phyloP scores from a whole-genome alignment of 64 coral and sea anemone genomes.

The Orbicella faveolata region DNA sequence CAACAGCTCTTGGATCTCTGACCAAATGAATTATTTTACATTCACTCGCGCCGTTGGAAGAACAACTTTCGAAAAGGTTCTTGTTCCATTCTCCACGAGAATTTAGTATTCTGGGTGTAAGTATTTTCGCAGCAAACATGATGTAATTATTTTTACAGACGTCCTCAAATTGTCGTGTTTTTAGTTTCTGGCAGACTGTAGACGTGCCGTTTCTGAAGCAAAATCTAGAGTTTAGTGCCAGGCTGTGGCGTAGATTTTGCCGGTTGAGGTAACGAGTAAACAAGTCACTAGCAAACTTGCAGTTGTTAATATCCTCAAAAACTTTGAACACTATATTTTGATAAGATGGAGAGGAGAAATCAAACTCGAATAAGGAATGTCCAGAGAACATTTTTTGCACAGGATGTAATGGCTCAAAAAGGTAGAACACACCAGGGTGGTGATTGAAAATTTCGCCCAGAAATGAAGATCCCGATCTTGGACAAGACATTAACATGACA shows the following conservation, averaged over 20 bases:
- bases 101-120: neutral
- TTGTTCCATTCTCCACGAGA: neutral
- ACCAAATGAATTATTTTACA: conserved; percentile 15
- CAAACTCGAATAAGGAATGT: neutral
- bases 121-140: neutral
- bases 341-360: neutral
- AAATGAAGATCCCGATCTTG: conserved; percentile 20
- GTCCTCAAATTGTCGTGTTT: neutral
- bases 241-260: neutral
- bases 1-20: conserved; percentile 3
- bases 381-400: neutral
- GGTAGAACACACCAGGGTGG: neutral
- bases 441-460: conserved; percentile 11
- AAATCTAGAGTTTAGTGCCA: neutral
- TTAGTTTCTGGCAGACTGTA: neutral
- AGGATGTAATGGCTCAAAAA: neutral
- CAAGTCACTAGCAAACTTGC: neutral
- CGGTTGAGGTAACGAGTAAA: neutral
- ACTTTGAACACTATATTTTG: neutral
- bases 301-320: neutral
- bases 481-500: neutral
- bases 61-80: neutral
- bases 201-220: neutral
- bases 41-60: neutral
- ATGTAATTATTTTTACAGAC: conserved; percentile 6